These are phyloP conservation scores for Dipodomys merriami DNA, from an alignment of 2,113 vertebrate genomes.

Conservation along the genomic window DNA sequence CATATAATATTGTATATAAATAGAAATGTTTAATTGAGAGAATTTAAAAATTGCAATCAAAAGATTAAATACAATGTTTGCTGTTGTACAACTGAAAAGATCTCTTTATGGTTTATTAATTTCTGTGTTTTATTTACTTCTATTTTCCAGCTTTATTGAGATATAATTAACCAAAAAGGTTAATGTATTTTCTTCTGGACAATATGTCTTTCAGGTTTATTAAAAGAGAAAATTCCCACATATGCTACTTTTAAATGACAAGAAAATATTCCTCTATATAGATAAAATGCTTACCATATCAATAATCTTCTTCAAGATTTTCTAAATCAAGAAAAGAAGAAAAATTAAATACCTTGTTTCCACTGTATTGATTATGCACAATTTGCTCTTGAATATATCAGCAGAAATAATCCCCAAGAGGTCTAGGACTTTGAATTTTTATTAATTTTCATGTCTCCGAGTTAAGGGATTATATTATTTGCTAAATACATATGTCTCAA, in stretches of 20 bases:
- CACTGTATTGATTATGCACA: background rate
- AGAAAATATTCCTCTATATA: background rate
- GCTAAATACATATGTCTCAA: background rate
- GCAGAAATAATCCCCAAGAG: background rate
- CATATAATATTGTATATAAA: background rate
- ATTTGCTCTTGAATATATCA: background rate
- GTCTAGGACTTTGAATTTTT: background rate
- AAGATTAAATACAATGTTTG: background rate
- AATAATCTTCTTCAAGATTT: background rate
- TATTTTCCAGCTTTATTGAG: no score
- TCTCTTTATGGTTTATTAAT: no score
- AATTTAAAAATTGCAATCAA: background rate
- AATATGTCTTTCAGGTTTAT: background rate
- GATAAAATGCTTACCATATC: constrained; percentile 13
- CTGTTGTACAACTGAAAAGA: background rate
- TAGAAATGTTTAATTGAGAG: background rate
- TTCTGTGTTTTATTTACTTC: no score
- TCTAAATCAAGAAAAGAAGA: constrained; percentile 4
- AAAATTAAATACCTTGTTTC: background rate
- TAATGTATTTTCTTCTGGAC: no score
- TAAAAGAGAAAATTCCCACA: background rate
- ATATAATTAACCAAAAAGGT: no score
- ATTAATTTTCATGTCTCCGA: background rate
- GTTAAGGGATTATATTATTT: background rate
- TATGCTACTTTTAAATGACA: background rate